Percentiles rank a stretch among this genome's conserved stretches.
Conservation (phyloP, 2,797 vertebrate genomes). For the Poecile montanus region DNA sequence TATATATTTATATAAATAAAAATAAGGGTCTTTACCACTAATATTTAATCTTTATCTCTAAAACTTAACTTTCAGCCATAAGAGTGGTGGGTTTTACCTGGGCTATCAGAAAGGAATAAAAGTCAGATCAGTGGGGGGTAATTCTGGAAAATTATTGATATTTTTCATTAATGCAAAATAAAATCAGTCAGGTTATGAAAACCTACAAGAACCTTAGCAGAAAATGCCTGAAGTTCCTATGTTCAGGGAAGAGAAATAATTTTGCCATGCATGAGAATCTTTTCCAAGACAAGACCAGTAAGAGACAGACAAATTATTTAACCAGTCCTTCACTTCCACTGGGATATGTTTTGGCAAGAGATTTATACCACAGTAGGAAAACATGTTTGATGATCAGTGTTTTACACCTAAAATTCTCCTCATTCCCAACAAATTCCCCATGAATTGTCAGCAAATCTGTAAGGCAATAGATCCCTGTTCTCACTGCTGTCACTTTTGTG, state of each 20-base stretch:
- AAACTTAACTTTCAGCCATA: not conserved
- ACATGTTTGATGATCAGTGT: not conserved
- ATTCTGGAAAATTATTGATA: not conserved
- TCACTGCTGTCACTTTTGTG: not conserved
- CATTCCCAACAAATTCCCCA: not conserved
- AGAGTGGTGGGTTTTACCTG: not conserved
- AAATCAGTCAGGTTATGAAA: not conserved
- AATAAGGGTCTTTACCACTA: not conserved
- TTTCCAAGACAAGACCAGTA: not conserved
- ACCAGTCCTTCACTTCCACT: not conserved
- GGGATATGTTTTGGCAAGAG: not conserved
- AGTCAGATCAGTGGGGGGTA: not conserved
- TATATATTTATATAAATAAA: not conserved
- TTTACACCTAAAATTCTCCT: not conserved
- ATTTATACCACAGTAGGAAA: not conserved
- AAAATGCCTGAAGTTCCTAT: not conserved
- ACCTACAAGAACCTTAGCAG: not conserved
- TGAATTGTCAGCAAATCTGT: not conserved
- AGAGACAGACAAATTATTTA: not conserved
- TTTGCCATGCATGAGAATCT: not conserved
- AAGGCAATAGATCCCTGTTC: not conserved
- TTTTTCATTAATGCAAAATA: not conserved
- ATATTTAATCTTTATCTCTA: not conserved
- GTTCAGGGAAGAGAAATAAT: not conserved
- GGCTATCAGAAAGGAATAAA: not conserved